phyloP scores from a whole-genome alignment of 2,888 invertebrate species.

The Pollenia labialis region DNA sequence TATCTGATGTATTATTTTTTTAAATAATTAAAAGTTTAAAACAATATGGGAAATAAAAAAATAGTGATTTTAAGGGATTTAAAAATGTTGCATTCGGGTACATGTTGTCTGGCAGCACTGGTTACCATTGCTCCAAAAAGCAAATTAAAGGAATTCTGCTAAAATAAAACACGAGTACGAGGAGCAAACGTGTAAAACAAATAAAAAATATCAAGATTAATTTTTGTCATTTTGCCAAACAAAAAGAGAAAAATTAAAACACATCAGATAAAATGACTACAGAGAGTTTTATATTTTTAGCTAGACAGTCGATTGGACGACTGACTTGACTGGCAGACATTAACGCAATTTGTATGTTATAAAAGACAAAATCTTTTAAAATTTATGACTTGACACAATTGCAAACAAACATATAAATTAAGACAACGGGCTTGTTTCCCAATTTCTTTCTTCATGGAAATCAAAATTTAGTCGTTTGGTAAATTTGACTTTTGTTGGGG shows the following conservation, averaged over 20 bases:
- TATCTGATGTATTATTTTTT: no score
- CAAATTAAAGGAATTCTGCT: conserved; percentile 32
- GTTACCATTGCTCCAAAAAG: background rate
- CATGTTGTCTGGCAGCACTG: no score
- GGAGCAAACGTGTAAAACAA: background rate
- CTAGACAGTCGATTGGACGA: background rate
- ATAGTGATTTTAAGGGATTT: no score
- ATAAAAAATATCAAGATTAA: conserved; percentile 29
- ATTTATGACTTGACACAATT: conserved; percentile 17
- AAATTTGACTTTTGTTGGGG: no score
- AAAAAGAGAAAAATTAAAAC: background rate
- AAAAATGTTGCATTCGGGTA: no score
- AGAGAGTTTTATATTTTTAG: conserved; percentile 10
- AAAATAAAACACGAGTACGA: conserved; percentile 4
- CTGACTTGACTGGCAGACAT: conserved; percentile 1
- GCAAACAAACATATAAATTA: conserved; percentile 16
- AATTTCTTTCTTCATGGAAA: background rate
- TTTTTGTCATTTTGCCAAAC: conserved; percentile 63
- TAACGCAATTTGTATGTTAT: conserved; percentile 3
- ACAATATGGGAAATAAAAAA: no score
- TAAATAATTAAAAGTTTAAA: no score
- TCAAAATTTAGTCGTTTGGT: no score
- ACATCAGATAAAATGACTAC: background rate
- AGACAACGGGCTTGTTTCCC: background rate
- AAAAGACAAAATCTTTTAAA: background rate